These are phyloP conservation scores for Microcebus tavaratra DNA, from an alignment of 2,113 vertebrate species.

Conservation along the genomic window DNA sequence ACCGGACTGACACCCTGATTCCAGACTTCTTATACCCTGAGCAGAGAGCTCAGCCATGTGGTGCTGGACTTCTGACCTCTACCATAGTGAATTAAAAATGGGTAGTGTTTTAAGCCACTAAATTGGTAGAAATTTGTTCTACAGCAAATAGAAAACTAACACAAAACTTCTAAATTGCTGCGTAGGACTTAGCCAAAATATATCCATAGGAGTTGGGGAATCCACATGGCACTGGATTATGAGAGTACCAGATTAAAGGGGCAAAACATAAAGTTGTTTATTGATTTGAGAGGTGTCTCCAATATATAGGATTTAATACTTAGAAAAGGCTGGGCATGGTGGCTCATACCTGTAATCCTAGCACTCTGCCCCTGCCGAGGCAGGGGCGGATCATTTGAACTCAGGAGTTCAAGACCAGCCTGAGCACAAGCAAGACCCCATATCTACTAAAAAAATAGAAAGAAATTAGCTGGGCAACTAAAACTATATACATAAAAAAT, in stretches of 20 bases:
- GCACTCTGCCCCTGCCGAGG: too few relatives aligned
- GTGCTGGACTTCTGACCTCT: neutral
- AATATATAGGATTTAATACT: neutral
- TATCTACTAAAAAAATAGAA: too few relatives aligned
- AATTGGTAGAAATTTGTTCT: conserved; percentile 4
- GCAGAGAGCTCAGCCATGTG: neutral
- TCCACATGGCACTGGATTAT: neutral
- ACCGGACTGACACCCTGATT: neutral
- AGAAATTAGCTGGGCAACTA: too few relatives aligned
- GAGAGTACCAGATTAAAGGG: neutral
- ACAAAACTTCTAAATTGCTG: neutral
- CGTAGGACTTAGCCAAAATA: neutral
- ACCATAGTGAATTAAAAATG: neutral
- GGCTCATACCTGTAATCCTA: too few relatives aligned
- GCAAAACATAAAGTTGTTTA: neutral
- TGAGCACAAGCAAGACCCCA: too few relatives aligned
- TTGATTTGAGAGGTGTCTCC: neutral
- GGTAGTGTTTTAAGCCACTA: neutral
- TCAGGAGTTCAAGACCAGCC: too few relatives aligned
- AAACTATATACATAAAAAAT: too few relatives aligned
- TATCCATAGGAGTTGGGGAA: neutral
- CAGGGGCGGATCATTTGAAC: too few relatives aligned
- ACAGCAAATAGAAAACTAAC: neutral
- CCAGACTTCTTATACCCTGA: neutral
- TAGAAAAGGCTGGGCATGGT: neutral